phyloP scores from a whole-genome alignment of 37 sponge, comb jelly and placozoan species.

The Agelas oroides region DNA sequence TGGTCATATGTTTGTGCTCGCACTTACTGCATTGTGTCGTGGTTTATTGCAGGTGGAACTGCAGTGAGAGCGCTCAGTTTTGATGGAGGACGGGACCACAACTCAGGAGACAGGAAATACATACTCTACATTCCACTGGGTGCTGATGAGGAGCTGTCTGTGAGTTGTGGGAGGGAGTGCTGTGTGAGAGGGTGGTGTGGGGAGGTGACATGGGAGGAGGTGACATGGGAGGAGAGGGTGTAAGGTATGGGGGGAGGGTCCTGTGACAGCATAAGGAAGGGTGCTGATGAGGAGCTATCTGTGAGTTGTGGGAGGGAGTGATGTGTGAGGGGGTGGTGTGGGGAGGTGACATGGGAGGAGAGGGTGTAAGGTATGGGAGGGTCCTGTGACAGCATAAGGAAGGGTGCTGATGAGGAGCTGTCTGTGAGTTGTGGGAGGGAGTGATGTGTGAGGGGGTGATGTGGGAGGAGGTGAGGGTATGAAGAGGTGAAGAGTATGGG shows the following conservation, averaged over 20 bases:
- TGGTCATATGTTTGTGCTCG: too few species aligned
- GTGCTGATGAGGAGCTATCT: slow-evolving; percentile 1
- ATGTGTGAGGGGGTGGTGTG: not conserved
- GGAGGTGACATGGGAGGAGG: not conserved
- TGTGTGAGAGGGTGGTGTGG: not conserved
- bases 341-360: not conserved
- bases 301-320: not conserved
- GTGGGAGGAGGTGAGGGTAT: not conserved
- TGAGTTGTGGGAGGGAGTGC: not conserved
- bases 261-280: too few species aligned
- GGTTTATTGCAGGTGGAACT: not conserved
- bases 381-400: too few species aligned
- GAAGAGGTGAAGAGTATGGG: too few species aligned
- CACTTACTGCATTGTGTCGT: too few species aligned
- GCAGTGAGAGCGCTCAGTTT: slow-evolving; percentile 2
- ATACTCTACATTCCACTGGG: slow-evolving; percentile 14
- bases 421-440: not conserved
- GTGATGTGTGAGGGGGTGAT: not conserved
- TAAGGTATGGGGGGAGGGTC: too few species aligned
- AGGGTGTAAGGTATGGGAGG: too few species aligned
- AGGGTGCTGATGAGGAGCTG: slow-evolving; percentile 2
- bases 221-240: too few species aligned
- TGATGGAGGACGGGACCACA: not conserved
- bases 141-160: not conserved
- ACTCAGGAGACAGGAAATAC: not conserved